These are phyloP conservation scores for Drosophila ambigua DNA, from an alignment of 1,140 invertebrate species.

Conservation along the genomic window DNA sequence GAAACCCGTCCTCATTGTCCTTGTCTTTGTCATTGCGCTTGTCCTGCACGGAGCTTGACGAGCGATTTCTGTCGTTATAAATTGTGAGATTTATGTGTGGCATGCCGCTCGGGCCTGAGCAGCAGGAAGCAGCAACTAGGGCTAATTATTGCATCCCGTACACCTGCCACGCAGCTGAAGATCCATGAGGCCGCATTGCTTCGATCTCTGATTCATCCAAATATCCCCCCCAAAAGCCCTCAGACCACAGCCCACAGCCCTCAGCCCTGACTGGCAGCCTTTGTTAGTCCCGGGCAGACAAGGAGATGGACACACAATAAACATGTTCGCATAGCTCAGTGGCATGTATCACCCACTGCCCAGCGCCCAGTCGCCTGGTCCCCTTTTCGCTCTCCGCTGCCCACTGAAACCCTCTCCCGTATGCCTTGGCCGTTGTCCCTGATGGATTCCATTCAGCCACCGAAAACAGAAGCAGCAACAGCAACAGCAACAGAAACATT, in stretches of 20 bases:
- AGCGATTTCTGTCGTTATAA: no score
- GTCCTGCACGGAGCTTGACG: neutral
- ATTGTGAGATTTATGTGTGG: no score
- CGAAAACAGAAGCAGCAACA: slow-evolving; percentile 19
- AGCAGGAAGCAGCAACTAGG: no score
- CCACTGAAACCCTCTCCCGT: slow-evolving; percentile 2
- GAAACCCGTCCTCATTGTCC: slow-evolving; percentile 39
- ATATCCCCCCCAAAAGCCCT: neutral
- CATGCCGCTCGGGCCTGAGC: no score
- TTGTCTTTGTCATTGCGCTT: slow-evolving; percentile 10
- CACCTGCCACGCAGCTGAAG: no score
- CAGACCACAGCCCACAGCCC: neutral
- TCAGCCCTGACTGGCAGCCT: slow-evolving; percentile 14
- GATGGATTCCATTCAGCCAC: slow-evolving; percentile 49
- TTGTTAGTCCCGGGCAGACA: slow-evolving; percentile 13
- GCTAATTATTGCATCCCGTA: no score
- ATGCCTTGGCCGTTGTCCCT: slow-evolving; percentile 13
- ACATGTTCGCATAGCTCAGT: slow-evolving; percentile 22
- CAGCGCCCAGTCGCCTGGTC: no score
- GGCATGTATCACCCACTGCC: neutral
- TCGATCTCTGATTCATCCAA: slow-evolving; percentile 17
- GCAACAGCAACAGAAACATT: slow-evolving; percentile 51
- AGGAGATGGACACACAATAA: slow-evolving; percentile 33
- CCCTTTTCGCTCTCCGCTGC: no score
- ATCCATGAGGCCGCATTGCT: no score